A percentile compares a stretch with the other conserved stretches of the same genome.
Conservation (phyloP, 2,888 invertebrate species). For the Linnaemya vulpina region DNA sequence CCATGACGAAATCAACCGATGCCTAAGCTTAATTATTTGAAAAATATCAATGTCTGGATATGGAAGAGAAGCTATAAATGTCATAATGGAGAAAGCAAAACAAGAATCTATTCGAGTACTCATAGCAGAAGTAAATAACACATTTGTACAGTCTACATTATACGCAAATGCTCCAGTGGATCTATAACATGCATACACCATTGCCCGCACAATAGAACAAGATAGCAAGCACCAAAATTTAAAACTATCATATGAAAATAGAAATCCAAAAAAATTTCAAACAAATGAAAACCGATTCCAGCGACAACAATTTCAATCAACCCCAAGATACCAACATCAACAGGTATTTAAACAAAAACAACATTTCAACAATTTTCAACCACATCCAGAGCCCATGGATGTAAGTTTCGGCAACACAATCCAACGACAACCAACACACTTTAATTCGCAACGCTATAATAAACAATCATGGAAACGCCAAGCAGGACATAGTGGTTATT, state of each 20-base stretch:
- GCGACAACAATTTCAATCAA: conserved; percentile 28
- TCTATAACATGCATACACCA: no score
- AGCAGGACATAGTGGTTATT: no score
- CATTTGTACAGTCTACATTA: not conserved
- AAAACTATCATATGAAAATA: no score
- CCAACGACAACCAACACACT: not conserved
- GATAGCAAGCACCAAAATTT: no score
- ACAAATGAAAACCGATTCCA: not conserved
- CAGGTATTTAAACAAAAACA: conserved; percentile 5
- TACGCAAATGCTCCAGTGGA: no score
- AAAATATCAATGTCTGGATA: no score
- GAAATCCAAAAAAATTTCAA: no score
- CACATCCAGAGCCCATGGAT: conserved; percentile 8
- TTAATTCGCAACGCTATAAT: no score
- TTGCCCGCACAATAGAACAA: no score
- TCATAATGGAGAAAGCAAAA: not conserved
- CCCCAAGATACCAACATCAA: conserved; percentile 9
- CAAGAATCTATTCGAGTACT: not conserved
- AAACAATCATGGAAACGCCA: no score
- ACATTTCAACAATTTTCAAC: conserved; percentile 19
- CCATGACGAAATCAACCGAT: no score
- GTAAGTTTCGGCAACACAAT: conserved; percentile 10
- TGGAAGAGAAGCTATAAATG: conserved; percentile 11
- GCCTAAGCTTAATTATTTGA: no score
- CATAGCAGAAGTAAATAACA: conserved; percentile 25